Conservation (phyloP, 2,888 invertebrate species). For the Epistrophe grossulariae region DNA sequence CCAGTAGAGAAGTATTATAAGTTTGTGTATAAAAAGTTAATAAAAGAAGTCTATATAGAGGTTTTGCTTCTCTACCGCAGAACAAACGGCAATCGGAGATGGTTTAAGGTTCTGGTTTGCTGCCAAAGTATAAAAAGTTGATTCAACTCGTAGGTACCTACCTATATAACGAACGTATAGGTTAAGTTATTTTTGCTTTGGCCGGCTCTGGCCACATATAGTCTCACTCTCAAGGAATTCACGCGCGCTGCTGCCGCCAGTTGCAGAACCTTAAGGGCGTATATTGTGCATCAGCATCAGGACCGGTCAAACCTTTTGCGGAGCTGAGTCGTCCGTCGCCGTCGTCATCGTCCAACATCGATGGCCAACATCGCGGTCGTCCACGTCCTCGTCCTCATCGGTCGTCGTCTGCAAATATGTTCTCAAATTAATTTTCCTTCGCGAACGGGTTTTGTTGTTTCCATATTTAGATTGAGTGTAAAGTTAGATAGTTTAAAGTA, state of each 20-base stretch:
- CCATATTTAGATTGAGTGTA: conserved; percentile 60
- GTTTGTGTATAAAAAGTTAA: conserved; percentile 51
- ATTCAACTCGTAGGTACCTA: conserved; percentile 39
- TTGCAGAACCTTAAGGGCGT: conserved; percentile 59
- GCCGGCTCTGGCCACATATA: conserved; percentile 5
- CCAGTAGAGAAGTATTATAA: conserved; percentile 14
- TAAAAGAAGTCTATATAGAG: conserved; percentile 56
- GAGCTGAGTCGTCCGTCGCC: conserved; percentile 20
- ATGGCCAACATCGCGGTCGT: neutral
- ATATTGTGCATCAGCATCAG: conserved; percentile 1
- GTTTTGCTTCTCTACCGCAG: conserved; percentile 20
- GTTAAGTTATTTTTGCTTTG: conserved; percentile 48
- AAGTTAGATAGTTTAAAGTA: conserved; percentile 35
- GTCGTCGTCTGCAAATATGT: conserved; percentile 50
- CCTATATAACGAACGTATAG: neutral
- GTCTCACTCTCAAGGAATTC: conserved; percentile 48
- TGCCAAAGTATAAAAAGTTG: conserved; percentile 55
- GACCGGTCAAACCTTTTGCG: conserved; percentile 58
- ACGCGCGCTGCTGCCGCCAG: neutral
- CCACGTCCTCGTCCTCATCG: neutral
- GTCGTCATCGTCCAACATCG: neutral
- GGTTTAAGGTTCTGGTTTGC: conserved; percentile 66
- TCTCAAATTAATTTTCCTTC: conserved; percentile 65
- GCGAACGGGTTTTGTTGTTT: conserved; percentile 47
- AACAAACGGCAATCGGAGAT: conserved; percentile 60